Evolutionary conservation across 2,888 invertebrate genomes (phyloP), one percentile per base, ranked within the genome.

Genomic region (Sympetrum striolatum): DNA sequence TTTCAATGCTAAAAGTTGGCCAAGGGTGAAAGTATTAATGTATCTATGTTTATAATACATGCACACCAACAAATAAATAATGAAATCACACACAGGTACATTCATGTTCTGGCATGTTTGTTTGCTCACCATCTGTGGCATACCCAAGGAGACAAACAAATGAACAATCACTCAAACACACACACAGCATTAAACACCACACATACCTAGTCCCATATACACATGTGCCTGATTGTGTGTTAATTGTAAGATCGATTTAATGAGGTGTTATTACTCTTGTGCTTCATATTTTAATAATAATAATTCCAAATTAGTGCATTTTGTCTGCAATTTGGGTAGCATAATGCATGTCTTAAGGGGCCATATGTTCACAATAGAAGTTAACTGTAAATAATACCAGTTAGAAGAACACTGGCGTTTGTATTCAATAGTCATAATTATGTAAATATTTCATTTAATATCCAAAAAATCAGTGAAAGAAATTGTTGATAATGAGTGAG

Each of bases 301-400:
- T 86, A 86, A 86, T 60, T 86, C 86, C 86, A 86, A 86, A 35
- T 86, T 86, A 86, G 86, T 86, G 86, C 86, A 90, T 80, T 90
- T 90, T 90, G 60, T 90, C 81, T 80, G 90, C 80, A 60, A 80
- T 60, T 80, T 81, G 81, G 81, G 90, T 90, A 90, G 64, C 64
- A 90, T 81, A 90, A 90, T 90, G 91, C 91, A 90, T 91, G 82
- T 91, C 90, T 90, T 90, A 90, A 90, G 90, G 90, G 91, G 91
- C 90, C 91, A 91, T 90, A 82, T 90, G 91, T 91, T 91, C 90
- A 90, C 90, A 90, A 90, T 91, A 90, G 90, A 91, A 90, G 60
- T 82, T 90, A 90, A 91, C 90, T 92, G 91, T 92, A 92, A 91
- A 92, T 92, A 92, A 90, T 91, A 90, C 79, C 82, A 90, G 90